phyloP scores from a whole-genome alignment of 2,113 vertebrate genomes.

The Tor tambroides region DNA sequence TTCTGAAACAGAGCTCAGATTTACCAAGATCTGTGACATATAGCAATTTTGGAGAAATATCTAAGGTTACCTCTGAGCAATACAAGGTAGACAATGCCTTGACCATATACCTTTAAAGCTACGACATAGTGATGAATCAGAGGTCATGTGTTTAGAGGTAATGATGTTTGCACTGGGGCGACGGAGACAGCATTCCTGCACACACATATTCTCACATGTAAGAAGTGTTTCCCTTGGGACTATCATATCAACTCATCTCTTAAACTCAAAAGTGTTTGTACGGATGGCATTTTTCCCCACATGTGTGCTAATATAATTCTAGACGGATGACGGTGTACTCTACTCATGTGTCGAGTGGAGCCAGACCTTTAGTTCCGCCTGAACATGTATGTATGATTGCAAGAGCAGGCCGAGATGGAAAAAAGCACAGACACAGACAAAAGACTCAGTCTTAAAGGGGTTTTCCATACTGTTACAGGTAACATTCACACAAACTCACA shows the following conservation, averaged over 20 bases:
- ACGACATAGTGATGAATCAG: conserved; percentile 16
- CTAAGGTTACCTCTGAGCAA: not conserved
- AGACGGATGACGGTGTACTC: conserved; percentile 40
- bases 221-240: conserved; percentile 21
- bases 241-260: conserved; percentile 27
- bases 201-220: conserved; percentile 14
- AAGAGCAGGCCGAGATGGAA: conserved; percentile 13
- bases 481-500: conserved; percentile 31
- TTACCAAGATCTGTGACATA: too few relatives aligned
- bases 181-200: conserved; percentile 10
- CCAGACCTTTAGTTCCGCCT: conserved; percentile 57
- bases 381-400: conserved; percentile 35
- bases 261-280: not conserved
- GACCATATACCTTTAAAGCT: not conserved
- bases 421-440: conserved; percentile 5
- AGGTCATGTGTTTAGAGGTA: conserved; percentile 21
- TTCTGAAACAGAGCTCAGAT: not conserved
- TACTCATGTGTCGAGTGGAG: conserved; percentile 58
- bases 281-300: conserved; percentile 4
- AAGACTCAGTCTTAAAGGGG: not conserved
- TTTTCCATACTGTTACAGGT: conserved; percentile 29
- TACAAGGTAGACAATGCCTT: not conserved
- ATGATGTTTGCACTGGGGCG: conserved; percentile 13
- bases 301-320: conserved; percentile 43
- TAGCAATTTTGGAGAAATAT: too few relatives aligned